Percentiles rank a stretch among this genome's conserved stretches.
Conservation (phyloP, 2,888 invertebrate species). For the Drosophila peninsularis region DNA sequence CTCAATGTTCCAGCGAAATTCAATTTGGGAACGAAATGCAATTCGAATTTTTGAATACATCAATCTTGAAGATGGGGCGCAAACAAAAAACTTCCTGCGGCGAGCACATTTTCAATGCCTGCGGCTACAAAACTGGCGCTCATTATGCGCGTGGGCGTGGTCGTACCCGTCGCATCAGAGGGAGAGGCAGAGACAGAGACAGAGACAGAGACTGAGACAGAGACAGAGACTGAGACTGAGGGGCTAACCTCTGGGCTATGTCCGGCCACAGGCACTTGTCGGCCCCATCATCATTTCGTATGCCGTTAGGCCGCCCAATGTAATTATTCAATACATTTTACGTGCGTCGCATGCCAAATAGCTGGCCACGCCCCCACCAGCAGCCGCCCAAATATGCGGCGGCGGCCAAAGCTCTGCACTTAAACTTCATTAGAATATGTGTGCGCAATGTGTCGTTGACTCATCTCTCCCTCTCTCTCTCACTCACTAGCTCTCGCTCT, state of each 20-base stretch:
- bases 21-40: conserved; percentile 69
- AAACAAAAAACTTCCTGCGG: conserved; percentile 52
- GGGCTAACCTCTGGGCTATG: conserved; percentile 42
- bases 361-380: conserved; percentile 49
- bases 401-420: conserved; percentile 45
- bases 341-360: conserved; percentile 69
- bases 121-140: conserved; percentile 59
- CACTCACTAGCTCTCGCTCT: background rate
- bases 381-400: conserved; percentile 16
- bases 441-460: conserved; percentile 46
- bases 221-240: too few species aligned
- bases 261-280: conserved; percentile 53
- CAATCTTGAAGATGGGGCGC: conserved; percentile 52
- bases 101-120: conserved; percentile 60
- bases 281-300: conserved; percentile 58
- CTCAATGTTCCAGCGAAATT: conserved; percentile 60
- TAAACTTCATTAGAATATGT: conserved; percentile 71
- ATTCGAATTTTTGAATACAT: conserved; percentile 59
- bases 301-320: conserved; percentile 72
- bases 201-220: background rate
- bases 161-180: background rate
- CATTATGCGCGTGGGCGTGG: conserved; percentile 62
- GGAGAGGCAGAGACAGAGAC: background rate
- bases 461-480: background rate
- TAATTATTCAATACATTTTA: conserved; percentile 80